phyloP scores from a whole-genome alignment of 1,140 invertebrate species.

The Hesperophylax magnus region DNA sequence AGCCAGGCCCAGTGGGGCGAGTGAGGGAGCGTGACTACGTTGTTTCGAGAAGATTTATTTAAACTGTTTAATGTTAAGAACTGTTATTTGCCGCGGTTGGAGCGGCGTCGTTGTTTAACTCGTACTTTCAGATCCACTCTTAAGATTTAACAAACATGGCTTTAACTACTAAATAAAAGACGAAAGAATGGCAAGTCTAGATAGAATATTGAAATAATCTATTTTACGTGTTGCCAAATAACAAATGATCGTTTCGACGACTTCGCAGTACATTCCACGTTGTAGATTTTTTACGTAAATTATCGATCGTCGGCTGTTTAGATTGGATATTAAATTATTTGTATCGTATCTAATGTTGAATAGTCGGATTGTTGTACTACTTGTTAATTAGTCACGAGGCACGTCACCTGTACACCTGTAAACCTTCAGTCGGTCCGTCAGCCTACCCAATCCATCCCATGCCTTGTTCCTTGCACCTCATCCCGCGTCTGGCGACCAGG shows the following conservation, averaged over 20 bases:
- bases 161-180: constrained; percentile 59
- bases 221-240: constrained; percentile 58
- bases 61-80: constrained; percentile 37
- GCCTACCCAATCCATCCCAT: too few relatives aligned
- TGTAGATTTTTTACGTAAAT: constrained; percentile 58
- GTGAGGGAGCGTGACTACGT: constrained; percentile 65
- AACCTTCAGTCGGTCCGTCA: constrained; percentile 7
- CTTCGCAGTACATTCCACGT: constrained; percentile 58
- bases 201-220: constrained; percentile 57
- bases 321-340: constrained; percentile 58
- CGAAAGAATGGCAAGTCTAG: constrained; percentile 53
- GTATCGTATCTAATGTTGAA: constrained; percentile 54
- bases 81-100: constrained; percentile 24
- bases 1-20: constrained; percentile 53
- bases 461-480: neutral
- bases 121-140: constrained; percentile 55
- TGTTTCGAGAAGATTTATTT: constrained; percentile 41
- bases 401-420: constrained; percentile 14
- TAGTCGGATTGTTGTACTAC: constrained; percentile 56
- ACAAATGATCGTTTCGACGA: constrained; percentile 57
- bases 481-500: constrained; percentile 31
- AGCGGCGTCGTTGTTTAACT: constrained; percentile 48
- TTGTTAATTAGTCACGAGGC: constrained; percentile 49
- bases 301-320: constrained; percentile 57
- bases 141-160: constrained; percentile 58